Evolutionary conservation across 2,888 invertebrate genomes (phyloP).

Genomic region (Lumbricus terrestris): DNA sequence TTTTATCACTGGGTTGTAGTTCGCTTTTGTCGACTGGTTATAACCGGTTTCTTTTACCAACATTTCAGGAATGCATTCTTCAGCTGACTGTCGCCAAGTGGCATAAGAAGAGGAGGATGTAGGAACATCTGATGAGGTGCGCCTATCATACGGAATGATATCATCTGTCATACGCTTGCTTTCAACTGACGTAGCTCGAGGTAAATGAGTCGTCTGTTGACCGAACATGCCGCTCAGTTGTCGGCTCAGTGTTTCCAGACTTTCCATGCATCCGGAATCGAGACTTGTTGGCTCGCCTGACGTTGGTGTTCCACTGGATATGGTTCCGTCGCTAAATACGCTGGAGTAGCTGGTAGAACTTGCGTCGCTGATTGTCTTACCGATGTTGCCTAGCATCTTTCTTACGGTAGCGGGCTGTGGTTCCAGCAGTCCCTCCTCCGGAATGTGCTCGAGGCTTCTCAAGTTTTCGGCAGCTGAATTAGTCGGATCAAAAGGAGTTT

Average conservation of each 20-base stretch:
- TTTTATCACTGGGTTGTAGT: background rate
- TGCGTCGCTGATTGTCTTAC: background rate
- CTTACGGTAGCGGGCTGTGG: background rate
- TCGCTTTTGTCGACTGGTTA: background rate
- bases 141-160: background rate
- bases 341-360: background rate
- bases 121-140: background rate
- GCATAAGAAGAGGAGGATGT: background rate
- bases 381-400: background rate
- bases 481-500: background rate
- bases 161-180: background rate
- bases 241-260: background rate
- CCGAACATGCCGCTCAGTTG: background rate
- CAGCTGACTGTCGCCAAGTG: background rate
- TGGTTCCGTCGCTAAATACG: constrained; percentile 10
- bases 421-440: background rate
- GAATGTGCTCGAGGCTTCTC: constrained; percentile 9
- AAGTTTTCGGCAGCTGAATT: background rate
- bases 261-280: background rate
- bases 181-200: background rate
- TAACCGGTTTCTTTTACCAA: background rate
- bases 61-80: background rate
- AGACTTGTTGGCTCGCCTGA: background rate
- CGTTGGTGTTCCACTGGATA: background rate
- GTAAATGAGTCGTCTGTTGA: background rate